Conservation (phyloP, 2,113 vertebrate genomes). For the Rhynchomys soricoides region DNA sequence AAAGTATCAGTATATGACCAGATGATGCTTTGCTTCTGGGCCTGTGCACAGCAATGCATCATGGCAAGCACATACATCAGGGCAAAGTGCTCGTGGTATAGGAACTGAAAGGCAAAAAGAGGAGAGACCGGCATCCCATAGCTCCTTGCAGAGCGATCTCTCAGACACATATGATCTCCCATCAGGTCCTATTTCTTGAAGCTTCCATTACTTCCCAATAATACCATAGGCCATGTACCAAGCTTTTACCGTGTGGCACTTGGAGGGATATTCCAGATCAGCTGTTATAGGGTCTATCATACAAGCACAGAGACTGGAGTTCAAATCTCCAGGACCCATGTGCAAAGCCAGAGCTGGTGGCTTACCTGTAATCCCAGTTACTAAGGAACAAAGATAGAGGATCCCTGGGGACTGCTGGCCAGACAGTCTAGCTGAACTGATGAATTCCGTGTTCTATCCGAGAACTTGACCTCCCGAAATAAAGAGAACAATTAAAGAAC, state of each 20-base stretch:
- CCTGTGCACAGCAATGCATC: neutral
- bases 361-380: neutral
- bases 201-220: neutral
- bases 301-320: neutral
- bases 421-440: neutral
- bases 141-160: neutral
- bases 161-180: neutral
- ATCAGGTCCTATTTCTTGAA: neutral
- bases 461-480: neutral
- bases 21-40: neutral
- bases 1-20: neutral
- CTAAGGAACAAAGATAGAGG: too few species aligned
- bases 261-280: neutral
- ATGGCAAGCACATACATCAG: neutral
- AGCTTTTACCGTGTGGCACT: neutral
- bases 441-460: neutral
- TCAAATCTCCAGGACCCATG: neutral
- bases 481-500: neutral
- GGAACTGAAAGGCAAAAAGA: neutral
- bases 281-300: neutral
- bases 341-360: neutral
- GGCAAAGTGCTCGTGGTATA: too few species aligned
- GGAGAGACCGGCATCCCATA: neutral
- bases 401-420: neutral
- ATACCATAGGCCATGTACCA: neutral